Evolutionary conservation across 2,113 vertebrate genomes (phyloP).

Genomic region (Chionis minor): DNA sequence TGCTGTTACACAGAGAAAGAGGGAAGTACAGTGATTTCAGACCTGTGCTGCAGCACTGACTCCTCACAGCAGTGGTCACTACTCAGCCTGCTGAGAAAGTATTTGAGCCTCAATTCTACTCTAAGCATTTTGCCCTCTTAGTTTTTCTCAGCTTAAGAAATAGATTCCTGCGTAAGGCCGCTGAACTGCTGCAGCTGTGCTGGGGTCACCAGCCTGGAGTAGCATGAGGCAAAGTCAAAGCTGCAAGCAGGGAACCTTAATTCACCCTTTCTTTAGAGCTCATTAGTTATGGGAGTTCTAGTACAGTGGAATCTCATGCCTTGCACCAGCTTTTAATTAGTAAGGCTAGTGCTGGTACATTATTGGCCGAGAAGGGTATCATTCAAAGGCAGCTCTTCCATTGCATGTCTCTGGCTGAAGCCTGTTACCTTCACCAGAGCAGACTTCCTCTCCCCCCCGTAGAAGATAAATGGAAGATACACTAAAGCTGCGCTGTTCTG

Average conservation of each 20-base stretch:
- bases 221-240: background rate
- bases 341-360: background rate
- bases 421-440: background rate
- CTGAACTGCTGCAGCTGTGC: background rate
- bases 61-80: background rate
- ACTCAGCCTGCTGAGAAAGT: background rate
- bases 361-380: background rate
- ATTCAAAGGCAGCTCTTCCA: background rate
- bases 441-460: accelerated
- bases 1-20: background rate
- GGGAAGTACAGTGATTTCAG: background rate
- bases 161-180: background rate
- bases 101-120: background rate
- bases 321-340: background rate
- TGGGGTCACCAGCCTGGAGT: background rate
- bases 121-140: background rate
- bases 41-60: background rate
- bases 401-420: accelerated
- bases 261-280: background rate
- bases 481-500: background rate
- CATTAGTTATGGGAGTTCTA: accelerated
- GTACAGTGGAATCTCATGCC: background rate
- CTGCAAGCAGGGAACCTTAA: accelerated
- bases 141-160: background rate
- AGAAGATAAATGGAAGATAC: accelerated